Base-by-base conservation (phyloP, 2,888 invertebrate genomes). In the Oxyteleia sp. region DNA sequence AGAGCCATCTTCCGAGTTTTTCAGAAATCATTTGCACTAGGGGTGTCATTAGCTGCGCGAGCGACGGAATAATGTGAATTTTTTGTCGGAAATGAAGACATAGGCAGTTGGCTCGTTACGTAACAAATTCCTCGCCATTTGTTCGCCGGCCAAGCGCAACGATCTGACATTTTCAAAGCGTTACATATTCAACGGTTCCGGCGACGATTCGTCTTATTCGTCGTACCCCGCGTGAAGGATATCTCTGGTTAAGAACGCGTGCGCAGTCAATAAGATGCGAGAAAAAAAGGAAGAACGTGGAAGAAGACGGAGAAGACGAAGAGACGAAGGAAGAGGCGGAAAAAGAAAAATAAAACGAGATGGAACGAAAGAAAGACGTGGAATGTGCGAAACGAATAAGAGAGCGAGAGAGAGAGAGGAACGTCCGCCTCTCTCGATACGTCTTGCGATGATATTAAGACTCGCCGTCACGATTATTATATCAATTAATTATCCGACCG, bases 401-500 rank as follows among this genome's bases (percentile, higher is more conserved):
- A n/a, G n/a, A n/a, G n/a, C n/a, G n/a, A n/a, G n/a, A 47, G 53
- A 45, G 63, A 63, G 18, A 38, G 51, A 64, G 57, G 38, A 71
- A 38, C 63, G 64, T 66, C 83, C 35, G 53, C 55, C 35, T 66
- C 55, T 49, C 45, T 63, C 49, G 57, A 49, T 59, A 64, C 57
- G 84, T 66, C 86, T 84, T 85, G 71, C 84, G 86, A 85, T 85
- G 86, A 89, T 88, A 89, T 90, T 89, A 89, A 89, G 88, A 87
- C 89, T 76, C 85, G 82, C 88, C 86, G 88, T 88, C 89, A 84
- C 87, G 88, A 89, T 90, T 89, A 89, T 90, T 90, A 89, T 88
- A 90, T 88, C 87, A 90, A 90, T 90, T 90, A 90, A 90, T 90
- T 90, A 88, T 87, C 82, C 85, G 85, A 84, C 76, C 84, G 85